Base-by-base conservation (phyloP, 2,113 vertebrate species). In the Tretioscincus oriximinensis region DNA sequence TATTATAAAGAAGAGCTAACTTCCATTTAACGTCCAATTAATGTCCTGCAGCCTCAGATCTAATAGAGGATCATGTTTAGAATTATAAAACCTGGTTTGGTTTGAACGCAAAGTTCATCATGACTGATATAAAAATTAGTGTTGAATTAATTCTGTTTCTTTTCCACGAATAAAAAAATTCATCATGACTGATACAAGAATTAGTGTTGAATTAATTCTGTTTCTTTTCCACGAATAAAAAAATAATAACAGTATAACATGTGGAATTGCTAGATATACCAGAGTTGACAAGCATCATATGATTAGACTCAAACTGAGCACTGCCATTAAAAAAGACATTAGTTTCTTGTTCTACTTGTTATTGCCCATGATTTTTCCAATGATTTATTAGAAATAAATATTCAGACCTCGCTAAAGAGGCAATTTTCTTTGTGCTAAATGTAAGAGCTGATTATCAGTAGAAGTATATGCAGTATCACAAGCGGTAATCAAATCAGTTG, bases 141-240 rank as follows among this genome's bases (percentile, higher is more conserved):
- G 82, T 87, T 31, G 63, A 74, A 77, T 74, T 83, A 49, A 84
- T 64, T 84, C 66, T 1, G 2, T 79, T 90, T 86, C 20, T 47
- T 85, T 76, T 87, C 79, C 24, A 0, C 1, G 16, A 49, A 66
- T 66, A 66, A 77, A 77, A n/a, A 61, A 54, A 41, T 45, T 26
- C 11, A 9, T 66, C 79, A 20, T 31, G 65, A 1, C 2, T 61
- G 71, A 81, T 70, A 64, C 47, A 31, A 31, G 61, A 47, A 58
- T 68, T 26, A 47, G 81, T 86, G 82, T 87, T 31, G 63, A 74
- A 77, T 74, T 83, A 49, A 84, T 64, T 84, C 66, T 1, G 2
- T 79, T 90, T 86, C 20, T 47, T 85, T 76, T 87, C 79, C 24
- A 0, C 1, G 16, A 49, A 66, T 66, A 66, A 77, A 77, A n/a